Conservation (phyloP, 37 sponge, comb jelly and placozoan genomes). For the Oopsacas minuta region DNA sequence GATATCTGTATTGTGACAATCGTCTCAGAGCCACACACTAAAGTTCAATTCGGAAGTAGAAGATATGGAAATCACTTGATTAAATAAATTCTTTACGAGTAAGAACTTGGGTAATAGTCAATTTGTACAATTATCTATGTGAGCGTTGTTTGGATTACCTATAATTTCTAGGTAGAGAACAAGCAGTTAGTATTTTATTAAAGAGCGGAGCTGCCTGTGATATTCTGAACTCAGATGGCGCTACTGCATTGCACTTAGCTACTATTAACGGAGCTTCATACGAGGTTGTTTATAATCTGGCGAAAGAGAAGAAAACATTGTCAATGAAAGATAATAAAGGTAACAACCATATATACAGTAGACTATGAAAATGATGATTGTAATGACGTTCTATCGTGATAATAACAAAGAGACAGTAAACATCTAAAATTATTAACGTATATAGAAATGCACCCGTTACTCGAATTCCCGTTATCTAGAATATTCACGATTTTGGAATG, state of each 20-base stretch:
- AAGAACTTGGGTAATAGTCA: too few species aligned
- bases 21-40: too few species aligned
- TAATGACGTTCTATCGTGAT: too few species aligned
- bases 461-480: not conserved
- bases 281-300: not conserved
- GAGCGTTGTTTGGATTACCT: too few species aligned
- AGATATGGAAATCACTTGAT: not conserved
- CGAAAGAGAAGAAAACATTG: not conserved
- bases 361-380: too few species aligned
- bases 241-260: not conserved
- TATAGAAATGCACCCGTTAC: not conserved
- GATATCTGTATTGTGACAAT: too few species aligned
- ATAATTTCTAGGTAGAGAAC: not conserved
- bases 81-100: not conserved
- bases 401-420: not conserved
- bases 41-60: too few species aligned
- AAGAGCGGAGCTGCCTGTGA: not conserved
- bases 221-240: slow-evolving; percentile 9
- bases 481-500: too few species aligned
- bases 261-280: not conserved
- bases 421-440: not conserved
- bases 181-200: not conserved
- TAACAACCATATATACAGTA: too few species aligned
- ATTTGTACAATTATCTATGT: too few species aligned
- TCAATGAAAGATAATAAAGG: not conserved